These are phyloP conservation scores for Candidula unifasciata DNA, from an alignment of 2,888 invertebrate species.

Conservation along the genomic window DNA sequence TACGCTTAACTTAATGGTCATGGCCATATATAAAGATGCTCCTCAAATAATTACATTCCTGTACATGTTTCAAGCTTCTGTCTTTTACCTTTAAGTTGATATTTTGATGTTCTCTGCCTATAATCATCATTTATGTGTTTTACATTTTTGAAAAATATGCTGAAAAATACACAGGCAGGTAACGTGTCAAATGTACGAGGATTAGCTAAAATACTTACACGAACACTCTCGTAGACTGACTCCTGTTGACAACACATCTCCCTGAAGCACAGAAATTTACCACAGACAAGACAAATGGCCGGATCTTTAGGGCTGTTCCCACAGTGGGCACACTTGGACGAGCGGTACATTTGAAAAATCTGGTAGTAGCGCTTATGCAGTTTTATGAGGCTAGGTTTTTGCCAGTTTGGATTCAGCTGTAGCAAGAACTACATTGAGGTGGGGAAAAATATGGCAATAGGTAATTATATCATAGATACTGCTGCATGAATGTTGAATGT, in stretches of 20 bases:
- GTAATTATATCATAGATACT: too few species aligned
- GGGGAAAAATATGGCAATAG: not conserved
- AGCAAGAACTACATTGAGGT: slow-evolving; percentile 65
- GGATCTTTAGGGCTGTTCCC: slow-evolving; percentile 93
- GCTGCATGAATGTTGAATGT: too few species aligned
- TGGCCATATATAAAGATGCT: too few species aligned
- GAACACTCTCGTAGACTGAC: slow-evolving; percentile 92
- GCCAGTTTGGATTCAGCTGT: slow-evolving; percentile 75
- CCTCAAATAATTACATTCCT: too few species aligned
- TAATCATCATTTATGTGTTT: too few species aligned
- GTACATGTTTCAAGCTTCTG: too few species aligned
- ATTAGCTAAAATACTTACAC: slow-evolving; percentile 79
- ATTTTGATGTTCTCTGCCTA: too few species aligned
- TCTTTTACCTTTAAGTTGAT: too few species aligned
- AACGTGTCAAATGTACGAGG: not conserved
- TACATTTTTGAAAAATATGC: not conserved
- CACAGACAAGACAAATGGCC: slow-evolving; percentile 94
- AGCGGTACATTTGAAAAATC: slow-evolving; percentile 94
- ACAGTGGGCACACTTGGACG: slow-evolving; percentile 91
- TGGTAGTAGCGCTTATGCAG: slow-evolving; percentile 94
- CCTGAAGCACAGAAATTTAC: slow-evolving; percentile 90
- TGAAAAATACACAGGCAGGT: not conserved
- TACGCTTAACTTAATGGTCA: too few species aligned
- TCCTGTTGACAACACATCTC: slow-evolving; percentile 78
- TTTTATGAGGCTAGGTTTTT: slow-evolving; percentile 88